Evolutionary conservation across 2,113 vertebrate species (phyloP).

Genomic region (Probosciger aterrimus): DNA sequence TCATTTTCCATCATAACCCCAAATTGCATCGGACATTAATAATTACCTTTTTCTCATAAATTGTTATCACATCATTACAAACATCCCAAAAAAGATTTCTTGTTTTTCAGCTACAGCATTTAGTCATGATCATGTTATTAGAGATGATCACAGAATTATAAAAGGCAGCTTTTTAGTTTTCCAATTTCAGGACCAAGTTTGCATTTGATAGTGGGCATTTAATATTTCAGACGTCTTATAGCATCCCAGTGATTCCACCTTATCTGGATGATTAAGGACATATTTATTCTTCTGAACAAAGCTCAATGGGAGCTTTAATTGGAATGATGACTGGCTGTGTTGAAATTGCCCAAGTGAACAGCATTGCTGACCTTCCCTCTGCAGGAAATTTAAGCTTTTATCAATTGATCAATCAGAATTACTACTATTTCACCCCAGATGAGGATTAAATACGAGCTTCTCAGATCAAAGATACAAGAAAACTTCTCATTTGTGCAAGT

Average conservation of each 20-base stretch:
- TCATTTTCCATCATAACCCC: neutral
- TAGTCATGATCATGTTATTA: neutral
- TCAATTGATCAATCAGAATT: constrained; percentile 17
- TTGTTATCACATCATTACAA: neutral
- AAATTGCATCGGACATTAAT: neutral
- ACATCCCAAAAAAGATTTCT: neutral
- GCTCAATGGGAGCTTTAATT: constrained; percentile 28
- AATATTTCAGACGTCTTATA: neutral
- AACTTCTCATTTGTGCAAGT: neutral
- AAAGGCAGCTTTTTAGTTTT: neutral
- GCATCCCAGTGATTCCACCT: constrained; percentile 5
- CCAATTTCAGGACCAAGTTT: neutral
- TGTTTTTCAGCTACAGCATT: neutral
- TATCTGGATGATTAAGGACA: constrained; percentile 34
- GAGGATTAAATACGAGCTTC: constrained; percentile 31
- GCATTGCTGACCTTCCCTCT: constrained; percentile 21
- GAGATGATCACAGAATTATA: neutral
- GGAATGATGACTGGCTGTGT: neutral
- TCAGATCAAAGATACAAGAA: neutral
- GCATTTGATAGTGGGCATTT: neutral
- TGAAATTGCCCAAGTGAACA: neutral
- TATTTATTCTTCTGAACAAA: constrained; percentile 44
- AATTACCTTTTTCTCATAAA: neutral
- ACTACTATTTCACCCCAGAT: neutral
- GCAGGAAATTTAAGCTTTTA: constrained; percentile 41